Conservation (phyloP, 2,797 vertebrate species). For the Gadopsis bispinosus region DNA sequence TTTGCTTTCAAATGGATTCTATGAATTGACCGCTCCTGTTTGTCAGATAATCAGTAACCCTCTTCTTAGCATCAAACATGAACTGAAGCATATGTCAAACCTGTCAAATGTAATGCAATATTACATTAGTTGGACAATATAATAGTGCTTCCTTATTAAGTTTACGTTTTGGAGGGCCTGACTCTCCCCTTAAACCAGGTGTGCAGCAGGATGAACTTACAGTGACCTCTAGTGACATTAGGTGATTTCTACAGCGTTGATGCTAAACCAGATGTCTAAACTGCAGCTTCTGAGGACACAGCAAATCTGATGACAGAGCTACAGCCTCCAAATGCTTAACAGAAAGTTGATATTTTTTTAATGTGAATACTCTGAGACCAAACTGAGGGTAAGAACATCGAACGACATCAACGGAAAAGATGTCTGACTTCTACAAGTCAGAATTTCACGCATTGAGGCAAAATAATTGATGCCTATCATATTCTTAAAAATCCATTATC, state of each 20-base stretch:
- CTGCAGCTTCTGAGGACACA: not conserved
- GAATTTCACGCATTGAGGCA: not conserved
- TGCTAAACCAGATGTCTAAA: not conserved
- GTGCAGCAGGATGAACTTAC: not conserved
- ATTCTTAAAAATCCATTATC: not conserved
- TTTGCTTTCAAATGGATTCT: not conserved
- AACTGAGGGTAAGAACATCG: not conserved
- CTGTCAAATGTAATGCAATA: not conserved
- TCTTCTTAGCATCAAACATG: not conserved
- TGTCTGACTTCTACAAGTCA: not conserved
- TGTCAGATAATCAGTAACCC: no score
- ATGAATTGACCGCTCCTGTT: not conserved
- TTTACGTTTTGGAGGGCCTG: not conserved
- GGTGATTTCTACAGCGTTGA: not conserved
- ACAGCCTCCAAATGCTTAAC: not conserved
- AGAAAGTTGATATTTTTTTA: not conserved
- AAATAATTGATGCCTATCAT: not conserved
- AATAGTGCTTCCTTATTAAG: not conserved
- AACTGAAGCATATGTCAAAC: not conserved
- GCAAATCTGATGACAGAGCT: not conserved
- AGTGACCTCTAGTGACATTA: constrained; percentile 18
- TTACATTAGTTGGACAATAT: not conserved
- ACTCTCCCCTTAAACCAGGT: not conserved
- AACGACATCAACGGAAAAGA: not conserved
- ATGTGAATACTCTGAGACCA: not conserved